Evolutionary conservation across 1,140 invertebrate species (phyloP).

Genomic region (Drosophila kepulauana): DNA sequence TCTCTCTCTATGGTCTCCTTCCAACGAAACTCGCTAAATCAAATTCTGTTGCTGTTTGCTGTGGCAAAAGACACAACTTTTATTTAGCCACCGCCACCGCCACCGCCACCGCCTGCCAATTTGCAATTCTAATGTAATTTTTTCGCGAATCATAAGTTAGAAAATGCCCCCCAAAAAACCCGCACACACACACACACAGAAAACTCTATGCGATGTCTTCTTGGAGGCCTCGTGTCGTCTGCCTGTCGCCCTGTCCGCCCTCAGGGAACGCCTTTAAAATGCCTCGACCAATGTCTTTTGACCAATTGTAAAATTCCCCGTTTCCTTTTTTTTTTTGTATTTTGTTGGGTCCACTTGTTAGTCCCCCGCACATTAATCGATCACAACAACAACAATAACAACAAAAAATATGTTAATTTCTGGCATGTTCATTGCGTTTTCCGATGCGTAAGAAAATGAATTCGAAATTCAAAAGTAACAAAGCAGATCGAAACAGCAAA

Average conservation of each 20-base stretch:
- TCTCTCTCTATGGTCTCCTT: neutral
- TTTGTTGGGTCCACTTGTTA: slow-evolving; percentile 46
- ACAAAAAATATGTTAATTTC: slow-evolving; percentile 78
- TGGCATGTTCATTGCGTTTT: slow-evolving; percentile 66
- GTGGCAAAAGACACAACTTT: slow-evolving; percentile 68
- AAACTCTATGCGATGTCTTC: neutral
- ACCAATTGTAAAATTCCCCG: slow-evolving; percentile 66
- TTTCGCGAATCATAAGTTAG: slow-evolving; percentile 83
- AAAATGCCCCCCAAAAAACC: slow-evolving; percentile 22
- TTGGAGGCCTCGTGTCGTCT: slow-evolving; percentile 36
- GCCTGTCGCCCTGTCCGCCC: slow-evolving; percentile 4
- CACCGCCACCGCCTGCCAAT: slow-evolving; percentile 53
- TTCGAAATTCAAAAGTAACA: slow-evolving; percentile 45
- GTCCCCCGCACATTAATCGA: slow-evolving; percentile 63
- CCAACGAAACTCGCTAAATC: slow-evolving; percentile 31
- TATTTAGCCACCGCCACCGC: slow-evolving; percentile 58
- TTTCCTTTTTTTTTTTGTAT: slow-evolving; percentile 18
- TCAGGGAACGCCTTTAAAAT: slow-evolving; percentile 58
- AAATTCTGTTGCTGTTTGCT: slow-evolving; percentile 47
- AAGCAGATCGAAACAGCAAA: slow-evolving; percentile 31
- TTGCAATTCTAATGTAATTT: slow-evolving; percentile 83
- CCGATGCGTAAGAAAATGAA: slow-evolving; percentile 71
- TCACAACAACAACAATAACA: slow-evolving; percentile 55
- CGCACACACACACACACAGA: too few relatives aligned
- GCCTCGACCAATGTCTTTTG: slow-evolving; percentile 42